These are phyloP conservation scores for Heliothis peltigera DNA, from an alignment of 2,888 invertebrate species.

Conservation along the genomic window DNA sequence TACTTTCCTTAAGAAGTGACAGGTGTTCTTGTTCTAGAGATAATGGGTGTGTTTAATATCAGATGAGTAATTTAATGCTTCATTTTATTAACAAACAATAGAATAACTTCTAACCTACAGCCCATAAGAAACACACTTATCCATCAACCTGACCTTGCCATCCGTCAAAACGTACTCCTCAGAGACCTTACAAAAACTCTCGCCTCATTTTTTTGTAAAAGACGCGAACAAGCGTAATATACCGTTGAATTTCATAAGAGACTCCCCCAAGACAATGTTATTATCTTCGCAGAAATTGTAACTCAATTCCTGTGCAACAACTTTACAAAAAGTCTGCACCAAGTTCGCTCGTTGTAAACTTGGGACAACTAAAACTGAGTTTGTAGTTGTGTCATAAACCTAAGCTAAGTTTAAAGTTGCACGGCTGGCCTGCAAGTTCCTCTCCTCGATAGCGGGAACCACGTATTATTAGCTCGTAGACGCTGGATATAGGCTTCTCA, in stretches of 20 bases:
- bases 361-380: conserved; percentile 49
- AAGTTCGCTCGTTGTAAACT: conserved; percentile 46
- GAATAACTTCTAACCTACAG: no score
- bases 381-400: conserved; percentile 49
- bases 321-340: conserved; percentile 34
- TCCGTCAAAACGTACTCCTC: conserved; percentile 25
- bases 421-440: conserved; percentile 8
- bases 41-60: no score
- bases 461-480: conserved; percentile 27
- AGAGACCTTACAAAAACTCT: conserved; percentile 15
- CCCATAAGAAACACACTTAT: neutral
- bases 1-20: neutral
- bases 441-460: neutral
- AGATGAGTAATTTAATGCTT: no score
- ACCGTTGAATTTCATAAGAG: conserved; percentile 46
- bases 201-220: conserved; percentile 24
- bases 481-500: neutral
- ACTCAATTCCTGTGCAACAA: conserved; percentile 45
- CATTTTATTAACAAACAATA: no score
- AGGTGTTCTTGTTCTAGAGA: neutral
- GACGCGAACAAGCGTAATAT: conserved; percentile 22
- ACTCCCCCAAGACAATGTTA: conserved; percentile 46
- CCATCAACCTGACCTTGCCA: conserved; percentile 24
- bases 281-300: conserved; percentile 44
- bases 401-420: conserved; percentile 56